These are phyloP conservation scores for Centropyge bicolor DNA, from an alignment of 2,797 vertebrate species.

Conservation along the genomic window DNA sequence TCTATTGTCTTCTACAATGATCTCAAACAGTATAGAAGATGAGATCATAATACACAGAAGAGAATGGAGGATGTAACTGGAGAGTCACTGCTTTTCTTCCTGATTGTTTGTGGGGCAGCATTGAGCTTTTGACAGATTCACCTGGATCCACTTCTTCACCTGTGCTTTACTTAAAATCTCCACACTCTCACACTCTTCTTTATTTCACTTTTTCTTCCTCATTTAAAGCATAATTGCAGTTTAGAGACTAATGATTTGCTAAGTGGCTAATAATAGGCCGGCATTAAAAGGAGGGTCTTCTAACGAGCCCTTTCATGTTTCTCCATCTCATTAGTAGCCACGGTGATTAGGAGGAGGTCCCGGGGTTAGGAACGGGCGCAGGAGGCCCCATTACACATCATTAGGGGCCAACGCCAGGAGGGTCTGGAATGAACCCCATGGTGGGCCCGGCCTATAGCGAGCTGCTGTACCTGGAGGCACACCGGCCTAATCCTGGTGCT, in stretches of 20 bases:
- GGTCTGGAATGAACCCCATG: constrained; percentile 64
- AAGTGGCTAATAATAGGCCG: constrained; percentile 76
- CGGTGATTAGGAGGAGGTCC: constrained; percentile 79
- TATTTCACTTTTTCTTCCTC: constrained; percentile 35
- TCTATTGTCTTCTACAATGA: neutral
- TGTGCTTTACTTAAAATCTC: neutral
- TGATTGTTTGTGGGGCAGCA: neutral
- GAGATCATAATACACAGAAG: neutral
- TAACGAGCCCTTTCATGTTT: constrained; percentile 79
- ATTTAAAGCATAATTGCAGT: constrained; percentile 68
- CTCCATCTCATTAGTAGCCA: constrained; percentile 80
- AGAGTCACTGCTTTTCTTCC: neutral
- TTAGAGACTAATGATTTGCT: constrained; percentile 77
- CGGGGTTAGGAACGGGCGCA: constrained; percentile 69
- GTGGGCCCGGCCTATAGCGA: constrained; percentile 38
- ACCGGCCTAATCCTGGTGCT: constrained; percentile 40
- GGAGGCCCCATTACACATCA: constrained; percentile 79
- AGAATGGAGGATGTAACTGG: neutral
- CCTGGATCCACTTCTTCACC: neutral
- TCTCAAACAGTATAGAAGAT: neutral
- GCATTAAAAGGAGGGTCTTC: constrained; percentile 62
- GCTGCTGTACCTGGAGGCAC: constrained; percentile 64
- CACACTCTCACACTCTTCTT: neutral
- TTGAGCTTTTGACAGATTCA: neutral
- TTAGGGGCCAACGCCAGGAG: constrained; percentile 72